Evolutionary conservation across 2,797 vertebrate genomes (phyloP), one percentile per base, ranked within the genome.

Genomic region (Argentina silus): DNA sequence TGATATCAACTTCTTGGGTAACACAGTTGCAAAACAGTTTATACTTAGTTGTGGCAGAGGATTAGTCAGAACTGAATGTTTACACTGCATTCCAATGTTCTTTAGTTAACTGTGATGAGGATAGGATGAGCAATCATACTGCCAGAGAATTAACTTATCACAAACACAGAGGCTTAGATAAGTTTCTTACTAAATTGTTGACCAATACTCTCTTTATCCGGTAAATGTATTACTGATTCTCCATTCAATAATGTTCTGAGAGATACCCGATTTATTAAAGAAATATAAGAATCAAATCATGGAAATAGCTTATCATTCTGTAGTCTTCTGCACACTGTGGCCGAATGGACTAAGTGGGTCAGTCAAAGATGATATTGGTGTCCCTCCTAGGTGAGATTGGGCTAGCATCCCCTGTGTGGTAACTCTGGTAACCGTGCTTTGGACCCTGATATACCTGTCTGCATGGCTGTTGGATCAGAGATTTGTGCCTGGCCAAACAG

Each of bases 401-500:
- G 15, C 51, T 65, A 21, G 63, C 15, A 15, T 56, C 50, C 5
- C 36, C 67, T 15, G 21, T 61, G 11, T 61, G 63, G 53, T 56
- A 53, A 14, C 65, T 61, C 7, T 61, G 63, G 53, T 56, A 53
- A 14, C 65, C 21, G 42, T 47, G n/a, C 47, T 44, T 36, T 11
- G 3, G 23, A 36, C 53, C 21, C n/a, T 55, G 17, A 15, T 27
- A 50, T 57, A 15, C 43, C 66, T 67, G 44, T 72, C 17, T 19
- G 66, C 50, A 47, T 50, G 23, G 42, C 23, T 19, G 0, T 81
- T 0, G 53, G 57, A 69, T 81, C 83, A 2, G 76, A 72, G 23
- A 57, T 23, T 0, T 3, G 72, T 45, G 68, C 78, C 1, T 81
- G 12, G 7, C 92, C 91, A 68, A 87, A 90, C 14, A 90, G 88